Evolutionary conservation across 2,888 invertebrate species (phyloP).

Genomic region (Atherix ibis): DNA sequence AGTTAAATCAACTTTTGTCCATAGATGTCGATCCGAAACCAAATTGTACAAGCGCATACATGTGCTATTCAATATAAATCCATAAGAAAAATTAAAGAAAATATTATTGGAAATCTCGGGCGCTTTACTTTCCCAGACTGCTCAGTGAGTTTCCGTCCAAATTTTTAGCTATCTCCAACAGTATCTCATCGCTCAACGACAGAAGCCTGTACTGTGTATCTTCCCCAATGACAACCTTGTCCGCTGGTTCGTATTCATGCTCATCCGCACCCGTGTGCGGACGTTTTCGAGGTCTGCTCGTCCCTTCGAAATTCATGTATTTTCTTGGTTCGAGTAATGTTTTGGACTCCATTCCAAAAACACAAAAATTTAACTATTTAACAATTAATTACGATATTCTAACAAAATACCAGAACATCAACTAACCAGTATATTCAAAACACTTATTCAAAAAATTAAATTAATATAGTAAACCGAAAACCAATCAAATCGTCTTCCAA

Average conservation of each 20-base stretch:
- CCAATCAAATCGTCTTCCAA: too few relatives aligned
- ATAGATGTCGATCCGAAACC: slow-evolving; percentile 25
- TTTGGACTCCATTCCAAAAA: too few relatives aligned
- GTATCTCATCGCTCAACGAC: slow-evolving; percentile 26
- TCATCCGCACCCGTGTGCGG: too few relatives aligned
- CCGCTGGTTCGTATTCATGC: slow-evolving; percentile 10
- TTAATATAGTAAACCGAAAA: too few relatives aligned
- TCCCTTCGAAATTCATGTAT: too few relatives aligned
- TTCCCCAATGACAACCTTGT: slow-evolving; percentile 13
- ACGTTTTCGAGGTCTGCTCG: too few relatives aligned
- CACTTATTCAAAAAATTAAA: too few relatives aligned
- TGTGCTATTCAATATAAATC: slow-evolving; percentile 17
- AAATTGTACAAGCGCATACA: slow-evolving; percentile 24
- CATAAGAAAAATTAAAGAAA: background rate
- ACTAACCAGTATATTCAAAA: too few relatives aligned
- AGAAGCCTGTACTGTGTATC: slow-evolving; percentile 15
- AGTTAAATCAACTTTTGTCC: slow-evolving; percentile 26
- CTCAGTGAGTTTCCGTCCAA: slow-evolving; percentile 24
- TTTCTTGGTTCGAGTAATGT: too few relatives aligned
- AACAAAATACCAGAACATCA: too few relatives aligned
- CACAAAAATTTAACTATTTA: too few relatives aligned
- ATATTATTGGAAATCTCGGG: background rate
- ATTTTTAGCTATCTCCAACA: slow-evolving; percentile 27
- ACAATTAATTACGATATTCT: too few relatives aligned
- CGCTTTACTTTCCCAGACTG: slow-evolving; percentile 24